phyloP scores from a whole-genome alignment of 2,113 vertebrate genomes.

The Pogonocichla stellata region DNA sequence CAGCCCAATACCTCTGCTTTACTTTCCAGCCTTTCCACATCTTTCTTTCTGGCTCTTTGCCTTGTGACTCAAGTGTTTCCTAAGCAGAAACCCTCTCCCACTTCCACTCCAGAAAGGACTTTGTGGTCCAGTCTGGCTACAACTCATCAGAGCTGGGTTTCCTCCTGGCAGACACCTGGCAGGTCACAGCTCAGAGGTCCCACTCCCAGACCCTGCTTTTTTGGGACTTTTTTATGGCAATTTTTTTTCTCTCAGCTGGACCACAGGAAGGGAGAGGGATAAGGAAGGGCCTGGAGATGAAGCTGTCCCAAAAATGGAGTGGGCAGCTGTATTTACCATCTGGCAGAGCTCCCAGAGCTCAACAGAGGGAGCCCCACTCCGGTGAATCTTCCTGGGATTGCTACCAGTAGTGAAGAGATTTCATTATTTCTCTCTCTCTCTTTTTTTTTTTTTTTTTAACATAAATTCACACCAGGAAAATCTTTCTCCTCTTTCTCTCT shows the following conservation, averaged over 20 bases:
- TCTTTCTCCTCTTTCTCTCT: background rate
- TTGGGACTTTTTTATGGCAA: background rate
- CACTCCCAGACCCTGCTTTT: background rate
- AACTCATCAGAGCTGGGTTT: background rate
- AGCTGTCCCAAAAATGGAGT: background rate
- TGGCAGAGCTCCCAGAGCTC: constrained; percentile 42
- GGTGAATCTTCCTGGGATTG: background rate
- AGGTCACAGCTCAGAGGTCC: background rate
- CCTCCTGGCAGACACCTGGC: background rate
- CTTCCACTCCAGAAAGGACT: background rate
- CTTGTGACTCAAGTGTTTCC: constrained; percentile 5
- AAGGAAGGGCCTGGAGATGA: background rate
- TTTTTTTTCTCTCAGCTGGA: background rate
- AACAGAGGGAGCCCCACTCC: constrained; percentile 62
- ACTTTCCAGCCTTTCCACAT: constrained; percentile 20
- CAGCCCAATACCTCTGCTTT: background rate
- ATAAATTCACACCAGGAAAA: background rate
- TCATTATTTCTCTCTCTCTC: background rate
- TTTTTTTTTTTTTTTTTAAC: background rate
- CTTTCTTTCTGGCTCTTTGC: background rate
- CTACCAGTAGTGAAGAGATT: background rate
- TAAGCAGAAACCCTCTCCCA: background rate
- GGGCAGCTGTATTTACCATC: background rate
- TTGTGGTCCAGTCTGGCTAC: background rate
- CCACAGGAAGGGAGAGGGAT: background rate